Percentiles rank a stretch among this genome's conserved stretches.
Conservation (phyloP, 2,888 invertebrate species). For the Tillus elongatus region DNA sequence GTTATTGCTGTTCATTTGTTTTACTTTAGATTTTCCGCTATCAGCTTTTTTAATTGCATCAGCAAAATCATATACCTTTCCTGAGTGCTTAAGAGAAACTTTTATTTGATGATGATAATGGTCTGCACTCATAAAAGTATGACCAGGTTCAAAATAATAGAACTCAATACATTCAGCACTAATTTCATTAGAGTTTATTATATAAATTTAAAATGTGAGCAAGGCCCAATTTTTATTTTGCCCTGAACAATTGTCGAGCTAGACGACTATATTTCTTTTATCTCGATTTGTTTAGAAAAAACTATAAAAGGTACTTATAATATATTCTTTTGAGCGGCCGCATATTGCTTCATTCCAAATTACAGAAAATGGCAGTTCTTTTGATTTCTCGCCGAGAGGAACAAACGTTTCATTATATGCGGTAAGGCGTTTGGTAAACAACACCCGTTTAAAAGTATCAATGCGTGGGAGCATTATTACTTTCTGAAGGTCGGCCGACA, state of each 20-base stretch:
- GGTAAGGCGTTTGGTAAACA: slow-evolving; percentile 9
- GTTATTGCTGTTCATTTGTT: not conserved
- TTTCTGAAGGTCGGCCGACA: slow-evolving; percentile 14
- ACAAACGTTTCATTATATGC: slow-evolving; percentile 12
- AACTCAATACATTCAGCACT: too few relatives aligned
- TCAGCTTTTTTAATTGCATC: slow-evolving; percentile 1
- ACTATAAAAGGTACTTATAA: slow-evolving; percentile 5
- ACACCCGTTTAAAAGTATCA: slow-evolving; percentile 12
- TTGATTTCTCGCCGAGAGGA: slow-evolving; percentile 1
- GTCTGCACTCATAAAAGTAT: too few relatives aligned
- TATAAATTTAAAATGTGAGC: too few relatives aligned
- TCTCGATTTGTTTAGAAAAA: too few relatives aligned
- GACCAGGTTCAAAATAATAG: too few relatives aligned
- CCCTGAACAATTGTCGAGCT: too few relatives aligned
- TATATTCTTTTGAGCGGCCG: slow-evolving; percentile 5
- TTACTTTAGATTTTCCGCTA: not conserved
- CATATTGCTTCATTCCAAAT: slow-evolving; percentile 7
- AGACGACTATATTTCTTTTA: too few relatives aligned
- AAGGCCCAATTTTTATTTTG: too few relatives aligned
- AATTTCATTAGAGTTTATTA: too few relatives aligned
- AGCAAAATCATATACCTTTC: slow-evolving; percentile 6
- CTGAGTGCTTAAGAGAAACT: too few relatives aligned
- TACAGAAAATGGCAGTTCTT: slow-evolving; percentile 4
- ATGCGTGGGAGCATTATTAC: slow-evolving; percentile 12
- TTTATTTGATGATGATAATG: too few relatives aligned